phyloP scores from a whole-genome alignment of 2,888 invertebrate species.

The Eustalomyia histrio region DNA sequence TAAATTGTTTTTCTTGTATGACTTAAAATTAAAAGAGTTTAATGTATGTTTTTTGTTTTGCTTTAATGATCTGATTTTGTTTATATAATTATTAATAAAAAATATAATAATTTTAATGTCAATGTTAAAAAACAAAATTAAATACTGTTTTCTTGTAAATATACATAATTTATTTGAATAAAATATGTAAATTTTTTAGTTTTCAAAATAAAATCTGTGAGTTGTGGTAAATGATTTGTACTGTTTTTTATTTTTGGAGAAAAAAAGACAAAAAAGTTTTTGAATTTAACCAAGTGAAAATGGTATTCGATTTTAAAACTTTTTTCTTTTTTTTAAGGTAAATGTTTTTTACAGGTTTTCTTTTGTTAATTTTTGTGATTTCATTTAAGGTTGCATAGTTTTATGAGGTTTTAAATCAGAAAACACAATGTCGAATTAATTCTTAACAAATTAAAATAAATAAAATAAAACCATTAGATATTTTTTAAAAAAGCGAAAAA shows the following conservation, averaged over 20 bases:
- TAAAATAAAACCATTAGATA: too few species aligned
- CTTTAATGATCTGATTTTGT: conserved; percentile 44
- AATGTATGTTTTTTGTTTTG: conserved; percentile 63
- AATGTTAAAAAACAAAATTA: conserved; percentile 6
- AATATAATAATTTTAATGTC: conserved; percentile 11
- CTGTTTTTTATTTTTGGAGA: conserved; percentile 60
- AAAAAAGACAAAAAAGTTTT: conserved; percentile 21
- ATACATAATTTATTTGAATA: conserved; percentile 9
- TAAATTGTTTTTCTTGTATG: conserved; percentile 55
- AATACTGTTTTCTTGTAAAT: conserved; percentile 23
- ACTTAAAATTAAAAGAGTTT: conserved; percentile 64
- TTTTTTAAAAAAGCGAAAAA: too few species aligned
- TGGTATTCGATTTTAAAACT: background rate
- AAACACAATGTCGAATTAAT: conserved; percentile 16
- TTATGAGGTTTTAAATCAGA: background rate
- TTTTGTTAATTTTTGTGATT: conserved; percentile 18
- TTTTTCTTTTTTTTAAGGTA: conserved; percentile 66
- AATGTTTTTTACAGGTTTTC: conserved; percentile 39
- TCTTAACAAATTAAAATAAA: background rate
- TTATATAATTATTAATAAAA: conserved; percentile 24
- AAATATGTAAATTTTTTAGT: conserved; percentile 27
- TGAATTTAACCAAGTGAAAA: background rate
- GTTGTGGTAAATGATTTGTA: conserved; percentile 58
- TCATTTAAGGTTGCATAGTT: conserved; percentile 53
- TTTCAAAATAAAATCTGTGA: conserved; percentile 60